These are phyloP conservation scores for Polymixis lichenea DNA, from an alignment of 2,888 invertebrate species.

Conservation along the genomic window DNA sequence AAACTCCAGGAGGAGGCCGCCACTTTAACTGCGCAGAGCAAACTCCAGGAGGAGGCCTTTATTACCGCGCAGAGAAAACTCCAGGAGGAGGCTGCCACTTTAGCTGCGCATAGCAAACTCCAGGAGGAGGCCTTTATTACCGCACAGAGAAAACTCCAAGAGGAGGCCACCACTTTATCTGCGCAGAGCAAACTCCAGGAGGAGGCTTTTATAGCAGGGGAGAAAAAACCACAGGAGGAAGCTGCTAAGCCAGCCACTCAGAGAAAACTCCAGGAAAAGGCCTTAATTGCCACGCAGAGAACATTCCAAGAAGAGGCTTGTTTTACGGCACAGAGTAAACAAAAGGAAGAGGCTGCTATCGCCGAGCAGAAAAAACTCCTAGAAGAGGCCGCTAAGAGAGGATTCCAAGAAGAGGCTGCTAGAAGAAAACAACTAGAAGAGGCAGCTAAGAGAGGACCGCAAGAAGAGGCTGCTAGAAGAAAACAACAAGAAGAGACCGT, in stretches of 20 bases:
- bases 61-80: too few species aligned
- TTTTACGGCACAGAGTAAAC: too few species aligned
- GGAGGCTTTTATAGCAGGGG: too few species aligned
- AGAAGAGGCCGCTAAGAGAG: too few species aligned
- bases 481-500: too few species aligned
- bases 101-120: not conserved
- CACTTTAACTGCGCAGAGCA: not conserved
- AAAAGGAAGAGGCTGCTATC: not conserved
- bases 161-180: not conserved
- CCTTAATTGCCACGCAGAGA: not conserved
- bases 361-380: not conserved
- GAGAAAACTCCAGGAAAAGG: not conserved
- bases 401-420: too few species aligned
- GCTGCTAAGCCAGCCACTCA: not conserved
- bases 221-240: too few species aligned
- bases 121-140: slow-evolving; percentile 2
- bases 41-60: not conserved
- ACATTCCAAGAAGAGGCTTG: not conserved
- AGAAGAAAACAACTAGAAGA: too few species aligned
- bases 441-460: too few species aligned
- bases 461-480: too few species aligned
- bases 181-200: not conserved
- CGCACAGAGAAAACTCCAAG: not conserved
- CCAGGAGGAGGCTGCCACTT: not conserved
- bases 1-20: not conserved